These are phyloP conservation scores for Acrocephalus scirpaceus DNA, from an alignment of 2,797 vertebrate genomes.

Conservation along the genomic window DNA sequence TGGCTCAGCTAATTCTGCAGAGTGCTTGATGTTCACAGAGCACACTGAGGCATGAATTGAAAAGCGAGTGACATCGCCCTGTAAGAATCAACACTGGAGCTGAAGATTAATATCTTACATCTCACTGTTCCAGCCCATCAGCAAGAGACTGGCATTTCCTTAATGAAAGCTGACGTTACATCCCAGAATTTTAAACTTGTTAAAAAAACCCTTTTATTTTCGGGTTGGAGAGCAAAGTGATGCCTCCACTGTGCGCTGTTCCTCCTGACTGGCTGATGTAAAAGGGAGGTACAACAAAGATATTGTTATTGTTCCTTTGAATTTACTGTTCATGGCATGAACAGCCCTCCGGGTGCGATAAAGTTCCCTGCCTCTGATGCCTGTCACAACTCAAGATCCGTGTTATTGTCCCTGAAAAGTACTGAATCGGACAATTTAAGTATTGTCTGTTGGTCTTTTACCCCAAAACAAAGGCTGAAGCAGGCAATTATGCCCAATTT, in stretches of 20 bases:
- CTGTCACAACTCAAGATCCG: conserved; percentile 5
- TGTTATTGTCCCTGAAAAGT: conserved; percentile 1
- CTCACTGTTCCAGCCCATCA: not conserved
- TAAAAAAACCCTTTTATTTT: not conserved
- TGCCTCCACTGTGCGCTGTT: not conserved
- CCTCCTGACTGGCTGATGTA: not conserved
- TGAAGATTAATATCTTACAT: not conserved
- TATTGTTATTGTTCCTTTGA: conserved; percentile 4
- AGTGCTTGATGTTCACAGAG: not conserved
- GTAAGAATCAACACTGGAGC: not conserved
- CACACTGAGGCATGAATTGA: conserved; percentile 23
- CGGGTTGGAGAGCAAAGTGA: not conserved
- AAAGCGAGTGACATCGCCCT: conserved; percentile 27
- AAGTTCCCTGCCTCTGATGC: not conserved
- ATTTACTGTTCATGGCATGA: not conserved
- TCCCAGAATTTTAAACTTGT: not conserved
- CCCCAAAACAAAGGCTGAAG: not conserved
- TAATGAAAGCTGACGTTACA: not conserved
- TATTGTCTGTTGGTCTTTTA: not conserved
- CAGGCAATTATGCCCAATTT: not conserved
- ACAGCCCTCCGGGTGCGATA: not conserved
- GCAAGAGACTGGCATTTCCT: not conserved
- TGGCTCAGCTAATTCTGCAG: conserved; percentile 53
- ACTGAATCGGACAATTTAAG: not conserved
- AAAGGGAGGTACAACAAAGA: conserved; percentile 1